Evolutionary conservation across 2,888 invertebrate genomes (phyloP).

Genomic region (Drosophila fulvimacula): DNA sequence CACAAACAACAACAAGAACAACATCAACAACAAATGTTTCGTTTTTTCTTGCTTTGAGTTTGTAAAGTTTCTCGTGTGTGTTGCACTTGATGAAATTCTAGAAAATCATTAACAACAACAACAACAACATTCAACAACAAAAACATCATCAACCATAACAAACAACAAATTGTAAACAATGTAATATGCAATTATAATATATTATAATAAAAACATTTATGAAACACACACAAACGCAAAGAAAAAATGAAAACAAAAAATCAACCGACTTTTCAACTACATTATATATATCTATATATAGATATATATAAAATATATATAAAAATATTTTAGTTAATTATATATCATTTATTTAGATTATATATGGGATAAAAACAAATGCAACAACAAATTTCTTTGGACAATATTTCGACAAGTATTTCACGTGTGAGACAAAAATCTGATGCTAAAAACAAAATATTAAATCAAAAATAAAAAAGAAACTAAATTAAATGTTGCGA

Average conservation of each 20-base stretch:
- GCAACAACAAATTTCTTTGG: slow-evolving; percentile 74
- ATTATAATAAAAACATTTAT: slow-evolving; percentile 39
- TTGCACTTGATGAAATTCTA: slow-evolving; percentile 48
- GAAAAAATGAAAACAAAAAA: slow-evolving; percentile 28
- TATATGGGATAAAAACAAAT: slow-evolving; percentile 39
- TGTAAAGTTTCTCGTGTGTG: slow-evolving; percentile 60
- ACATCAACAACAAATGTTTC: slow-evolving; percentile 21
- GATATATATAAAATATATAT: slow-evolving; percentile 21
- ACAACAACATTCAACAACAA: slow-evolving; percentile 3
- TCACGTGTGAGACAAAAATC: slow-evolving; percentile 64
- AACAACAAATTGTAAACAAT: slow-evolving; percentile 56
- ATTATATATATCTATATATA: slow-evolving; percentile 10
- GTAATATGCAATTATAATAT: slow-evolving; percentile 55
- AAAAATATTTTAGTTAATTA: slow-evolving; percentile 41
- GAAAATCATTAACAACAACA: slow-evolving; percentile 19
- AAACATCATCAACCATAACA: slow-evolving; percentile 19
- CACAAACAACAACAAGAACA: background rate
- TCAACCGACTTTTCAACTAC: slow-evolving; percentile 52
- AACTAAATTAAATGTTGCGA: slow-evolving; percentile 40
- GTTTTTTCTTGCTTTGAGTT: slow-evolving; percentile 49
- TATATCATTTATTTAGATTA: slow-evolving; percentile 40
- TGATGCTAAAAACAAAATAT: slow-evolving; percentile 47
- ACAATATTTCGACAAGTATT: slow-evolving; percentile 81
- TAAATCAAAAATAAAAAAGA: slow-evolving; percentile 35
- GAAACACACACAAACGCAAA: slow-evolving; percentile 31